Evolutionary conservation across 2,888 invertebrate species (phyloP), one percentile per base, ranked within the genome.

Genomic region (Aspidapion aeneum): DNA sequence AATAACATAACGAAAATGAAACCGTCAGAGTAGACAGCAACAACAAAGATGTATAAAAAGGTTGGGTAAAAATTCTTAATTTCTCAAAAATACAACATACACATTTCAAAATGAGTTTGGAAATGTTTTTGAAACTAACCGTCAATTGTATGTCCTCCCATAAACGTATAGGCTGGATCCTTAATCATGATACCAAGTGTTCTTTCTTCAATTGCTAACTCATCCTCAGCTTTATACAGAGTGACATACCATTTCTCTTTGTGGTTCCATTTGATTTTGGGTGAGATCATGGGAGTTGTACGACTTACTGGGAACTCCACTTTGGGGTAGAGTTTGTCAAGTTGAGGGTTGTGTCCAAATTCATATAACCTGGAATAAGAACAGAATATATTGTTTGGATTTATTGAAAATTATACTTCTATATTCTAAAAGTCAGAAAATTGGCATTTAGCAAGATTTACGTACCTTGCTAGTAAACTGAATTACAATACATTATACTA

Each of bases 201-300:
- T 50, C 22, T 63, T 54, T 63, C 63, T 48, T 61, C 66, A 20
- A 57, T 21, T 17, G 62, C 57, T 22, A 63, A 17, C 16, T 62
- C 21, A 9, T 2, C 97, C 96, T 35, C 84, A 82, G 68, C 87
- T 86, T 66, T 60, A 52, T 72, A 71, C 7, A 59, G 51, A 20
- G 70, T 87, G 1, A 91, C 89, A 71, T 86, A 83, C 90, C 91
- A 92, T 64, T 90, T 87, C 66, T 88, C 87, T 17, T 85, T 83
- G 73, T 97, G 96, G 70, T 96, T 91, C 96, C 96, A 97, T 68
- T 86, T 86, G 16, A 97, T 85, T 1, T 91, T 81, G 1, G 93
- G 90, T 0, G 93, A 86, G 9, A 76, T 74, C 75, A 75, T 75
- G 3, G 71, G 71, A 2, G 76, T 76, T 7, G 73, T 74, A 58